A percentile compares a stretch with the other conserved stretches of the same genome.
Evolutionary conservation across 2,113 vertebrate species (phyloP).

Genomic region (Globicephala melas): DNA sequence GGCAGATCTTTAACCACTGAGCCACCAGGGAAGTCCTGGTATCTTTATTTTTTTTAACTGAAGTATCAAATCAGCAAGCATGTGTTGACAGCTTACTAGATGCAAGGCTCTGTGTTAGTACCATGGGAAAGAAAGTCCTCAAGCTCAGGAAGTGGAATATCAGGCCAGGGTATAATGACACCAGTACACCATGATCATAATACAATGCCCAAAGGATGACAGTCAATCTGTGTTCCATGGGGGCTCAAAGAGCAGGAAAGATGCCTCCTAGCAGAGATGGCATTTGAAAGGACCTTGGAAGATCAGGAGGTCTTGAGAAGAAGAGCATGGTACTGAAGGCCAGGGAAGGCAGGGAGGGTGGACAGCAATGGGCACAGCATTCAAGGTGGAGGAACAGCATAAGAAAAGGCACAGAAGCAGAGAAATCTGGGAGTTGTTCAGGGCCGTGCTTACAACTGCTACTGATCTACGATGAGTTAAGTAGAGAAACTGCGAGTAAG

Average conservation of each 20-base stretch:
- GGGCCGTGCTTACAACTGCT: not conserved
- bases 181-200: too few species aligned
- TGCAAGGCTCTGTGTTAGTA: not conserved
- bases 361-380: not conserved
- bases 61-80: not conserved
- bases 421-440: not conserved
- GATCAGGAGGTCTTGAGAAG: not conserved
- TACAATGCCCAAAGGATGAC: not conserved
- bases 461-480: not conserved
- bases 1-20: too few species aligned
- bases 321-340: not conserved
- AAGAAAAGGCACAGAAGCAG: not conserved
- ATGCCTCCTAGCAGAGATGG: not conserved
- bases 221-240: fast-evolving
- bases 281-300: not conserved
- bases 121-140: not conserved
- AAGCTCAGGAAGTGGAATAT: not conserved
- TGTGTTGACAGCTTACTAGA: not conserved
- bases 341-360: too few species aligned
- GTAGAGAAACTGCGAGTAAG: not conserved
- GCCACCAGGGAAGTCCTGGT: too few species aligned
- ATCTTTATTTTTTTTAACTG: not conserved
- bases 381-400: not conserved
- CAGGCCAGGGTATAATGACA: not conserved
- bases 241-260: not conserved